Evolutionary conservation across 1,140 invertebrate genomes (phyloP).

Genomic region (Zaprionus tsacasi): DNA sequence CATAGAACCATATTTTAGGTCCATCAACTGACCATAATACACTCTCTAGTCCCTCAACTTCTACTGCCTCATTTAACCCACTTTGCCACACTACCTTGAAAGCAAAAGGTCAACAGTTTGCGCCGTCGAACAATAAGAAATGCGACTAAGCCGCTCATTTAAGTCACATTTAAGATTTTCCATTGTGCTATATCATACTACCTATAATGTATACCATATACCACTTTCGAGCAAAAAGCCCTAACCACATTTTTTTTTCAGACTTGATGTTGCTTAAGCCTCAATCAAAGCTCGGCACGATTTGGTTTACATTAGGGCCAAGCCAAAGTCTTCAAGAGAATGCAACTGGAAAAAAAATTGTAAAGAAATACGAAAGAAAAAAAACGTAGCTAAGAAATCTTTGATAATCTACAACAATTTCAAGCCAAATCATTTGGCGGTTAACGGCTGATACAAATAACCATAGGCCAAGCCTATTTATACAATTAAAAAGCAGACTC

Average conservation of each 20-base stretch:
- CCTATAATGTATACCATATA: background rate
- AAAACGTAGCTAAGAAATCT: slow-evolving; percentile 14
- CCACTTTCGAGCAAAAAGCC: slow-evolving; percentile 1
- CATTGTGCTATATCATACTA: slow-evolving; percentile 2
- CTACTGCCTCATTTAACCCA: background rate
- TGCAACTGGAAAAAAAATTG: slow-evolving; percentile 30
- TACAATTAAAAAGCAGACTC: slow-evolving; percentile 61
- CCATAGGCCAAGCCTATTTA: slow-evolving; percentile 56
- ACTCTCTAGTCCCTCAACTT: no score
- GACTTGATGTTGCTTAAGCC: slow-evolving; percentile 1
- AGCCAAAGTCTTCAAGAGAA: slow-evolving; percentile 10
- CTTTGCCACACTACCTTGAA: background rate
- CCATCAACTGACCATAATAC: background rate
- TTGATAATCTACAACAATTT: slow-evolving; percentile 40
- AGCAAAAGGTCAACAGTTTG: slow-evolving; percentile 8
- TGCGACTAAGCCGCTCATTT: slow-evolving; percentile 5
- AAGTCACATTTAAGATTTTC: slow-evolving; percentile 7
- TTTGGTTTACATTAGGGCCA: slow-evolving; percentile 11
- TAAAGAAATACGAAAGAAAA: slow-evolving; percentile 5
- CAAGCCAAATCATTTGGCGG: slow-evolving; percentile 58
- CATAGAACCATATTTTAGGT: background rate
- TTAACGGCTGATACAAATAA: slow-evolving; percentile 32
- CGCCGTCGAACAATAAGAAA: slow-evolving; percentile 1
- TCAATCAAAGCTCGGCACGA: slow-evolving; percentile 7
- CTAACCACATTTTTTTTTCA: background rate